Conservation (phyloP, 2,797 vertebrate genomes). For the Masticophis lateralis region DNA sequence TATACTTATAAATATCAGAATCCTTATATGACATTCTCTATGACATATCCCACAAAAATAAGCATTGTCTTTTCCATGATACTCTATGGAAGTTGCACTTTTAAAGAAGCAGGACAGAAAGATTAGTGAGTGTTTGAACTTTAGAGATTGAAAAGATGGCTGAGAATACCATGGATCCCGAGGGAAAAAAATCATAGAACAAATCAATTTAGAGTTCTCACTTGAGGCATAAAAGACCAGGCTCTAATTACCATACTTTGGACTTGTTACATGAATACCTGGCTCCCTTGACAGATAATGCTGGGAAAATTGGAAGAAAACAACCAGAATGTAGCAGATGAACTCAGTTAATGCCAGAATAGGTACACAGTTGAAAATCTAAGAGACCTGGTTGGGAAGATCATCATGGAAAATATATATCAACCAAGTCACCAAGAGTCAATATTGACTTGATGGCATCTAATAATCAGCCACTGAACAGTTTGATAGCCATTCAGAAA, state of each 20-base stretch:
- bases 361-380: not conserved
- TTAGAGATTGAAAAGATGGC: not conserved
- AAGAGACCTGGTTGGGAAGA: not conserved
- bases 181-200: not conserved
- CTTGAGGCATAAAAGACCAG: not conserved
- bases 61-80: not conserved
- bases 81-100: not conserved
- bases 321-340: not conserved
- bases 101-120: not conserved
- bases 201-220: not conserved
- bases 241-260: not conserved
- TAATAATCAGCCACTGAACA: not conserved
- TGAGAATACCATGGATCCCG: not conserved
- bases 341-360: not conserved
- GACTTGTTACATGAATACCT: not conserved
- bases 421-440: not conserved
- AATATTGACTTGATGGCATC: not conserved
- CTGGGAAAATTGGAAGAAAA: not conserved
- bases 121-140: not conserved
- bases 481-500: not conserved
- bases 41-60: not conserved
- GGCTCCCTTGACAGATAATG: not conserved
- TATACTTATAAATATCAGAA: not conserved
- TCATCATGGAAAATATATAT: not conserved
- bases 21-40: not conserved